These are phyloP conservation scores for Silvanus unidentatus DNA, from an alignment of 2,888 invertebrate genomes.

Conservation along the genomic window DNA sequence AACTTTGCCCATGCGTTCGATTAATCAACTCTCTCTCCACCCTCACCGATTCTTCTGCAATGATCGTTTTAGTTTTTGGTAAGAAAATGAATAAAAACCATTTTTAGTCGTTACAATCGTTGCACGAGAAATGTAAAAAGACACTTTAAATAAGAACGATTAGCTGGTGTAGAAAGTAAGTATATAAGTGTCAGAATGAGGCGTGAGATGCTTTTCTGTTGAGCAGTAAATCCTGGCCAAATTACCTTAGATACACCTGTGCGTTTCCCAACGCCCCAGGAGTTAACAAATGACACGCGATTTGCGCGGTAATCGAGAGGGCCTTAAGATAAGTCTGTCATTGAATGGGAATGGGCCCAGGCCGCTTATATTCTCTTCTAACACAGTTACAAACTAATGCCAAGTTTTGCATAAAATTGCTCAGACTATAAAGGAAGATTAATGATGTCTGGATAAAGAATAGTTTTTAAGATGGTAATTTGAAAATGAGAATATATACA, in stretches of 20 bases:
- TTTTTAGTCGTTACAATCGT: too few relatives aligned
- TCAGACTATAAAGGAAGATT: constrained; percentile 38
- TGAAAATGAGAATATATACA: constrained; percentile 21
- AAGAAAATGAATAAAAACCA: too few relatives aligned
- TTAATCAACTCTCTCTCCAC: background rate
- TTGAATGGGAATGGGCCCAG: constrained; percentile 20
- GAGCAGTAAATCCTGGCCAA: constrained; percentile 41
- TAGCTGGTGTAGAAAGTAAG: constrained; percentile 7
- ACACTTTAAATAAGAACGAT: constrained; percentile 10
- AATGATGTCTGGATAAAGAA: constrained; percentile 35
- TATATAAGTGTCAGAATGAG: constrained; percentile 15
- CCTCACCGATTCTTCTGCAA: constrained; percentile 1
- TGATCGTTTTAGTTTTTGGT: too few relatives aligned
- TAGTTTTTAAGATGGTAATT: constrained; percentile 36
- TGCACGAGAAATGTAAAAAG: too few relatives aligned
- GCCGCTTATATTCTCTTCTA: constrained; percentile 8
- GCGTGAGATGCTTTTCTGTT: constrained; percentile 10
- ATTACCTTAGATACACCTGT: constrained; percentile 41
- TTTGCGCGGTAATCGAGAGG: constrained; percentile 41
- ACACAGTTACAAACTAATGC: constrained; percentile 31
- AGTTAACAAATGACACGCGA: constrained; percentile 45
- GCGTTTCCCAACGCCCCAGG: constrained; percentile 38
- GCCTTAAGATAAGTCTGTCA: constrained; percentile 36
- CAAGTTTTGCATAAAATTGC: constrained; percentile 42
- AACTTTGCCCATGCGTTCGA: background rate